Percentiles rank a stretch among this genome's conserved stretches.
Conservation (phyloP, 2,888 invertebrate species). For the Drosophila prostipennis region DNA sequence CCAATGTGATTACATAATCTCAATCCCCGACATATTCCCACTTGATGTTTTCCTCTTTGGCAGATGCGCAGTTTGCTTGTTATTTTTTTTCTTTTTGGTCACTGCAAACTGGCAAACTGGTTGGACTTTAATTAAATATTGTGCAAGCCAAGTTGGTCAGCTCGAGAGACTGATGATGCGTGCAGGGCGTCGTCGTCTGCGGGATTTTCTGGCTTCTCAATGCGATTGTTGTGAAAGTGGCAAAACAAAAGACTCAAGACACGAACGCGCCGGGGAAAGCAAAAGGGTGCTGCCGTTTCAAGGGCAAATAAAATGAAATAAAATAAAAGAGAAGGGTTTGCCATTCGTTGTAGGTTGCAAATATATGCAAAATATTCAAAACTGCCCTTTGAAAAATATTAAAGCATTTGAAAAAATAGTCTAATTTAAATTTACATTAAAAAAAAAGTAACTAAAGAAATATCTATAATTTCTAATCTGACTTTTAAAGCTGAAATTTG, state of each 20-base stretch:
- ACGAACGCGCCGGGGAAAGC: conserved; percentile 25
- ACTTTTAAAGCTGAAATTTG: neutral
- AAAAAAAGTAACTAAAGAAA: neutral
- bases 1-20: conserved; percentile 62
- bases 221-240: conserved; percentile 38
- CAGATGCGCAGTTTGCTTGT: conserved; percentile 51
- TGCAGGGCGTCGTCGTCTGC: conserved; percentile 44
- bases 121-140: conserved; percentile 57
- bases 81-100: neutral
- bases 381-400: neutral
- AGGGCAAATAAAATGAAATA: conserved; percentile 5
- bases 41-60: conserved; percentile 2
- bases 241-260: conserved; percentile 44
- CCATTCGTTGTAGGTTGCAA: neutral
- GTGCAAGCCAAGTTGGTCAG: conserved; percentile 46
- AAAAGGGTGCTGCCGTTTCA: conserved; percentile 8
- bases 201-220: conserved; percentile 12
- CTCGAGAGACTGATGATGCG: conserved; percentile 22
- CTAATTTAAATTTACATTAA: too few relatives aligned
- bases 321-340: neutral
- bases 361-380: neutral
- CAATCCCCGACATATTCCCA: neutral
- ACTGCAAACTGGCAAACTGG: conserved; percentile 62
- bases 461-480: neutral
- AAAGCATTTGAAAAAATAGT: too few relatives aligned